These are phyloP conservation scores for Poeciliopsis turrubarensis DNA, from an alignment of 2,113 vertebrate genomes.

Conservation along the genomic window DNA sequence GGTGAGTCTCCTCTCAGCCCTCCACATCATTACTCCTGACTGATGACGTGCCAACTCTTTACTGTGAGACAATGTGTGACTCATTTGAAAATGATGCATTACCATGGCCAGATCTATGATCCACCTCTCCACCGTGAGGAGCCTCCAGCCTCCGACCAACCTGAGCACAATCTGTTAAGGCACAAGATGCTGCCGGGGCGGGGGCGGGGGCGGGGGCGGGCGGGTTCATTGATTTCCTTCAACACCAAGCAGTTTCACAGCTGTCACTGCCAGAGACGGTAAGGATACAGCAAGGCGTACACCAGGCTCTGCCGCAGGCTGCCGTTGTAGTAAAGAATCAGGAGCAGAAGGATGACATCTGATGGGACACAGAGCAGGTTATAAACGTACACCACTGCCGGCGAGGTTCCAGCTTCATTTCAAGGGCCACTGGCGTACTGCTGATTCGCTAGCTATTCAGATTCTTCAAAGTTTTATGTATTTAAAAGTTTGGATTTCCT, in stretches of 20 bases:
- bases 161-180: conserved; percentile 75
- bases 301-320: conserved; percentile 77
- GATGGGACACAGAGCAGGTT: conserved; percentile 57
- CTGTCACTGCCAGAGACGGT: neutral
- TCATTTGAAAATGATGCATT: conserved; percentile 40
- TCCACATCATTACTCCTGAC: conserved; percentile 46
- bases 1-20: conserved; percentile 18
- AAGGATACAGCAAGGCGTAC: conserved; percentile 84
- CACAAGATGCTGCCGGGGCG: neutral
- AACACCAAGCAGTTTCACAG: neutral
- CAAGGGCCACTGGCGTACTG: neutral
- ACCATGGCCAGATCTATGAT: conserved; percentile 92
- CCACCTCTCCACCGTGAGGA: conserved; percentile 86
- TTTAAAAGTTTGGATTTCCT: neutral
- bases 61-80: conserved; percentile 12
- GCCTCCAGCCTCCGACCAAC: conserved; percentile 84
- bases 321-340: conserved; percentile 86
- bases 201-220: conserved; percentile 4
- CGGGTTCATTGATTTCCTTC: conserved; percentile 21
- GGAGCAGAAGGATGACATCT: conserved; percentile 87
- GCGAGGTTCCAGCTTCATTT: neutral
- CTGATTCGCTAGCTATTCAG: neutral
- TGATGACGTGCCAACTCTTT: conserved; percentile 31
- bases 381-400: neutral
- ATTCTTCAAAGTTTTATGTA: neutral